Base-by-base conservation (phyloP, 2,888 invertebrate genomes). In the Stratiomys singularior region DNA sequence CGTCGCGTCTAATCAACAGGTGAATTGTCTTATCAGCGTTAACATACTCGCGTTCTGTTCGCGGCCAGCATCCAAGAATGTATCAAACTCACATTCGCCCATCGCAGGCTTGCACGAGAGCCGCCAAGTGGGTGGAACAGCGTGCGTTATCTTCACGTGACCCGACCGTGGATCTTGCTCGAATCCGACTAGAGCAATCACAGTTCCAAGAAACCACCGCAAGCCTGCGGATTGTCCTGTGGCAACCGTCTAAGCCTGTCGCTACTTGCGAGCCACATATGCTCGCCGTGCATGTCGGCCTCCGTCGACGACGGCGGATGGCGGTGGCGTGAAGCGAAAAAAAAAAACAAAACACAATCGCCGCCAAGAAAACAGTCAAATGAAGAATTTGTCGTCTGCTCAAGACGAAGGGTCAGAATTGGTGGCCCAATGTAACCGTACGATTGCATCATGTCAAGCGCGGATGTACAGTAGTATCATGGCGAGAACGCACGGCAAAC, bases 391-490 rank as follows among this genome's bases (percentile, higher is more conserved):
- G 37, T 37, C 37, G n/a, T n/a, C 37, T 3, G 3, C 37, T 37
- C 15, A 52, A 52, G 52, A 52, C 15, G 52, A 52, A 52, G 52
- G 52, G 52, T 52, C 52, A 4, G 52, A 52, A 52, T 52, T 5
- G 15, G 52, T 52, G 52, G 7, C 18, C 18, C 60, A 60, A 60
- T 60, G 60, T 60, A 60, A 60, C 25, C 60, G 1, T 18, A 25
- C 60, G 21, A 60, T 60, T 60, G 60, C 60, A 60, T 60, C 60
- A 60, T 60, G 60, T 60, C 13, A 25, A 21, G 23, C 60, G 23
- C 60, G 60, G 23, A 25, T 52, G 25, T 11, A 60, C 23, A 5
- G 23, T 25, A 4, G 25, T n/a, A 23, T 25, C 60, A 23, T n/a
- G 21, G 11, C 21, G 56, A 18, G 13, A 60, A 15, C 60, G 13